Evolutionary conservation across 2,113 vertebrate species (phyloP), one percentile per base, ranked within the genome.

Genomic region (Phyllostomus discolor): DNA sequence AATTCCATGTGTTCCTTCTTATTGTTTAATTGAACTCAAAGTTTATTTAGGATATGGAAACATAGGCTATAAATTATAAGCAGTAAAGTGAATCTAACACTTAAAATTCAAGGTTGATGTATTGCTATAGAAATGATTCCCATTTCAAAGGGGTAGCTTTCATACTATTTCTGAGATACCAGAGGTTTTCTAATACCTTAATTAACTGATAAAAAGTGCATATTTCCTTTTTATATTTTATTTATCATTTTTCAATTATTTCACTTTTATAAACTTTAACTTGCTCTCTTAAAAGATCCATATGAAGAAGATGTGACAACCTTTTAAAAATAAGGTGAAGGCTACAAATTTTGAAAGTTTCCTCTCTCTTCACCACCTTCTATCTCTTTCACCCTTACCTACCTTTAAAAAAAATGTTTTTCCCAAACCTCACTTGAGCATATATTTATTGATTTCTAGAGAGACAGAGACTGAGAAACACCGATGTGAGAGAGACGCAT

Each of bases 211-310:
- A 19, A 64, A 85, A 86, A 82, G 24, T 91, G 17, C 5, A 64
- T 4, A 41, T 83, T 54, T n/a, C 52, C 1, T 69, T 76, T 72
- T 64, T 28, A 62, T 41, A 10, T 78, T 48, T 35, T 20, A 90
- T 88, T 88, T 86, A 54, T 95, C 8, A 14, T 22, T 95, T 97
- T 66, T 73, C 14, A 62, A 73, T 81, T 87, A 59, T 48, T 91
- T 82, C 0, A 62, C 17, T 41, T 91, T 38, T 52, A 43, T 82
- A 79, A 83, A 70, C 22, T 85, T 73, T 3, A 57, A 20, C 38
- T 87, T 7, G 64, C 19, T 88, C 5, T 76, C 16, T 31, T 90
- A 66, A 80, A 97, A 82, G 17, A 7, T 22, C 1, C 10, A 17
- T 50, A 84, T 5, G 41, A 90, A 91, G 41, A 79, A 64, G 76